phyloP scores from a whole-genome alignment of 2,888 invertebrate genomes.

The Eumacrocentrus americanus region DNA sequence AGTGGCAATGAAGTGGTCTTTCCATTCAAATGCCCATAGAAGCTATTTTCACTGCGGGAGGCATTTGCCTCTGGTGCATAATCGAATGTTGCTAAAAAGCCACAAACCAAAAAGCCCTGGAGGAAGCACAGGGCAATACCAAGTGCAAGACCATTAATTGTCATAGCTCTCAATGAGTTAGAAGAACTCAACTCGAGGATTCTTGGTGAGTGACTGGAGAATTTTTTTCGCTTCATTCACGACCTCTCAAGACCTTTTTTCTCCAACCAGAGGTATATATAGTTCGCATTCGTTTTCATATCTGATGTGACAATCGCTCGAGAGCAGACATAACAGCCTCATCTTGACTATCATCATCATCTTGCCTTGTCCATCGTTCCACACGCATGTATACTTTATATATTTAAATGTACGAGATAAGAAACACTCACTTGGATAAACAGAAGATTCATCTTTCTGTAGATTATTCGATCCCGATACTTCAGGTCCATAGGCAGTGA shows the following conservation, averaged over 20 bases:
- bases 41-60: slow-evolving; percentile 57
- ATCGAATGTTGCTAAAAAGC: slow-evolving; percentile 59
- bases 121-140: slow-evolving; percentile 55
- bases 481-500: slow-evolving; percentile 62
- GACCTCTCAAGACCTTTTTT: background rate
- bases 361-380: background rate
- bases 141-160: slow-evolving; percentile 35
- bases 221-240: no score
- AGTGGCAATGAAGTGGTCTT: slow-evolving; percentile 46
- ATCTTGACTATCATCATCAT: background rate
- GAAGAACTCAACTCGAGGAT: no score
- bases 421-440: slow-evolving; percentile 24
- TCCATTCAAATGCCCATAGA: slow-evolving; percentile 53
- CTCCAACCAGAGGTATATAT: background rate
- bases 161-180: no score
- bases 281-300: slow-evolving; percentile 11
- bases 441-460: slow-evolving; percentile 6
- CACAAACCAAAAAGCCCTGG: slow-evolving; percentile 58
- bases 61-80: slow-evolving; percentile 62
- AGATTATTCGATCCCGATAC: slow-evolving; percentile 28
- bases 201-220: no score
- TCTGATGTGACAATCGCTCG: slow-evolving; percentile 20
- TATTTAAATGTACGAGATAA: background rate
- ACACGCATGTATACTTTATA: background rate
- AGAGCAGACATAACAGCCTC: background rate